Evolutionary conservation across 2,113 vertebrate species (phyloP).

Genomic region (Ariopsis seemanni): DNA sequence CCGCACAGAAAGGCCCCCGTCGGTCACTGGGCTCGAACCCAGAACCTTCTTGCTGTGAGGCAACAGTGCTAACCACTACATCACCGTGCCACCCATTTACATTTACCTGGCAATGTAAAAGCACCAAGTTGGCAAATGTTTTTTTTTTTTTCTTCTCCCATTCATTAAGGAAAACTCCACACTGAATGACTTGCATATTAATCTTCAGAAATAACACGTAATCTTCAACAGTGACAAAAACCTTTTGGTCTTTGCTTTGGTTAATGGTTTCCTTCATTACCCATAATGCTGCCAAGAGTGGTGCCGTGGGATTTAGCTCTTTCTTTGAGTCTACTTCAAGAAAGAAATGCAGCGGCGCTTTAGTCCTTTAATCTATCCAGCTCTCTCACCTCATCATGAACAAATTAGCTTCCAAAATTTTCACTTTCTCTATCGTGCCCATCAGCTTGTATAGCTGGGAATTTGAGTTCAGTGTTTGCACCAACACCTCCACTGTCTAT

Average conservation of each 20-base stretch:
- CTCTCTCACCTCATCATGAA: neutral
- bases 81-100: too few species aligned
- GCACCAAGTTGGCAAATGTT: conserved; percentile 14
- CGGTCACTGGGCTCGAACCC: too few species aligned
- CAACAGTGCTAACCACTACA: too few species aligned
- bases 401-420: neutral
- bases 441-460: neutral
- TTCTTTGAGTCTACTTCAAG: neutral
- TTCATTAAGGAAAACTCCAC: neutral
- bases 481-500: neutral
- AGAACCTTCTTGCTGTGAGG: too few species aligned
- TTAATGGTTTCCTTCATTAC: neutral
- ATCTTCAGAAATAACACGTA: neutral
- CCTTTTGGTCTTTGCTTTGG: neutral
- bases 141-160: neutral
- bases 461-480: neutral
- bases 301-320: neutral
- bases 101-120: neutral
- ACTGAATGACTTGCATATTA: neutral
- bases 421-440: neutral
- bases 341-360: neutral
- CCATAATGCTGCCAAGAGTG: neutral
- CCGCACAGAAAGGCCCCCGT: too few species aligned
- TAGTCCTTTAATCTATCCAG: neutral
- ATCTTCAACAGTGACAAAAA: neutral